Percentiles rank a stretch among this genome's conserved stretches.
phyloP scores from a whole-genome alignment of 2,113 vertebrate genomes.

The Bujurquina vittata region DNA sequence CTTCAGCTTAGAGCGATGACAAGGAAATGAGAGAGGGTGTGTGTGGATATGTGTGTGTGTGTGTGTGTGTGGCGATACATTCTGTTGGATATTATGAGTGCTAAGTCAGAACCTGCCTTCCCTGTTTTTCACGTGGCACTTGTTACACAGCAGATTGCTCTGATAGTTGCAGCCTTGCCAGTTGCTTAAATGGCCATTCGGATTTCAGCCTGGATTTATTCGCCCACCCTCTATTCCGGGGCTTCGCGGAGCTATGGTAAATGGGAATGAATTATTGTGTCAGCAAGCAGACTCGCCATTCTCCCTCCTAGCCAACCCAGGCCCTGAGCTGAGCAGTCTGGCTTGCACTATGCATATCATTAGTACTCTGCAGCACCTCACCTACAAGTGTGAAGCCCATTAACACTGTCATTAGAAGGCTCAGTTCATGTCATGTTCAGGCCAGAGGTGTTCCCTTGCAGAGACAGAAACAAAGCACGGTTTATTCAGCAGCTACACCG shows the following conservation, averaged over 20 bases:
- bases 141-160: conserved; percentile 53
- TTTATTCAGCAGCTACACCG: not conserved
- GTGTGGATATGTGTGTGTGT: not conserved
- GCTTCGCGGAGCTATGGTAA: conserved; percentile 58
- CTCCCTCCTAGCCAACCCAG: conserved; percentile 9
- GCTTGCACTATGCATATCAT: conserved; percentile 57
- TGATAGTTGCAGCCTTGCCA: conserved; percentile 52
- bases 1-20: conserved; percentile 18
- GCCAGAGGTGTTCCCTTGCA: conserved; percentile 2
- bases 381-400: conserved; percentile 48
- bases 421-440: conserved; percentile 9
- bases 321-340: conserved; percentile 28
- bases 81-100: conserved; percentile 15
- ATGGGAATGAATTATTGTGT: conserved; percentile 65
- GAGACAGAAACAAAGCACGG: not conserved
- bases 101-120: conserved; percentile 22
- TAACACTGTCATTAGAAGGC: conserved; percentile 48
- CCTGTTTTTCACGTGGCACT: conserved; percentile 44
- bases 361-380: conserved; percentile 46
- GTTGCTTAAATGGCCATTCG: conserved; percentile 78
- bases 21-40: conserved; percentile 6
- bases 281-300: conserved; percentile 36
- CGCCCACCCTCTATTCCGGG: conserved; percentile 52
- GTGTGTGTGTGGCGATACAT: not conserved
- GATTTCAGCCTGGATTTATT: conserved; percentile 74